Percentiles rank a stretch among this genome's conserved stretches.
phyloP scores from a whole-genome alignment of 2,888 invertebrate genomes.

The Dinocampus coccinellae region DNA sequence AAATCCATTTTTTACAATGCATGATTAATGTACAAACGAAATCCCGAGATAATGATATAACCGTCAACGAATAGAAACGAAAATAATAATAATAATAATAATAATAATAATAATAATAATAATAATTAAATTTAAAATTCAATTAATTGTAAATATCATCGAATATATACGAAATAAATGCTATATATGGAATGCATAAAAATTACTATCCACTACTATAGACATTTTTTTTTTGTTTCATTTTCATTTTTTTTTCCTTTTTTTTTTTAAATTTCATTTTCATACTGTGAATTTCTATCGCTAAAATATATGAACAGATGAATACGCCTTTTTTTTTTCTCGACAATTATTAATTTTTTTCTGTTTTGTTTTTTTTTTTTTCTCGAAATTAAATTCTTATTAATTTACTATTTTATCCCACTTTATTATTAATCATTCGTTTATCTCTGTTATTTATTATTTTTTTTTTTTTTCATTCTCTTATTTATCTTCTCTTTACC shows the following conservation, averaged over 20 bases:
- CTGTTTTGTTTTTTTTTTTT: too few species aligned
- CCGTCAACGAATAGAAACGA: too few species aligned
- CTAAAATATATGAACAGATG: slow-evolving; percentile 14
- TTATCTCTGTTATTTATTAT: background rate
- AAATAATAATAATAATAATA: too few species aligned
- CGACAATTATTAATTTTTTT: too few species aligned
- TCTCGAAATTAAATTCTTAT: background rate
- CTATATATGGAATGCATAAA: slow-evolving; percentile 27
- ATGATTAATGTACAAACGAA: slow-evolving; percentile 22
- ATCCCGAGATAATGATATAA: slow-evolving; percentile 2
- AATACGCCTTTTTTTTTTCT: slow-evolving; percentile 1
- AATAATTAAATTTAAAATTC: slow-evolving; percentile 37
- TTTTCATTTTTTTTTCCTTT: background rate
- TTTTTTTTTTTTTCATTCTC: slow-evolving; percentile 9
- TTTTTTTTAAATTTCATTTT: background rate
- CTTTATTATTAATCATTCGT: background rate
- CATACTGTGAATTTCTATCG: background rate
- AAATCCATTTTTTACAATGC: slow-evolving; percentile 18
- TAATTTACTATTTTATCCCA: too few species aligned
- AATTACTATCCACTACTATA: slow-evolving; percentile 16
- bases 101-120: too few species aligned
- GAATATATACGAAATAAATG: slow-evolving; percentile 16
- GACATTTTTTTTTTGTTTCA: background rate
- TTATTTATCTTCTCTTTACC: slow-evolving; percentile 30
- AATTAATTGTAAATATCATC: background rate